Base-by-base conservation (phyloP, 2,113 vertebrate genomes). In the Gila orcuttii region DNA sequence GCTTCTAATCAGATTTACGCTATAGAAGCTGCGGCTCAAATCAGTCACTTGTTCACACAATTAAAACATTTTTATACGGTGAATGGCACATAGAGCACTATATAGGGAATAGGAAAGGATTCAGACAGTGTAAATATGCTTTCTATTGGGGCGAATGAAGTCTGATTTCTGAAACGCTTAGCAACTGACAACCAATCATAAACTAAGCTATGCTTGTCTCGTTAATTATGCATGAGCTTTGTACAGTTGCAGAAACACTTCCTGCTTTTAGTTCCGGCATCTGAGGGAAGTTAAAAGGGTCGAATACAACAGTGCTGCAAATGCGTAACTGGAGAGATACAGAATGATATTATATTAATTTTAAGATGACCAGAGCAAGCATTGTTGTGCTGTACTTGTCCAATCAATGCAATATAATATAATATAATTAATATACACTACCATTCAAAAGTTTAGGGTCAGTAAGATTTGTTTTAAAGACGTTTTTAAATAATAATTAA, bases 131-230 rank as follows among this genome's bases (percentile, higher is more conserved):
- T 39, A 39, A 39, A 39, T 39, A 39, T 39, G 1, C 39, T 39
- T 39, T 39, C 28, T 28, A 28, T 28, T 28, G 28, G 28, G 28
- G 28, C 28, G 28, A 28, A 28, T 28, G 28, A 28, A 39, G 39
- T 39, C 39, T 39, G 39, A 39, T 39, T 39, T 39, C 6, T 28
- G 28, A 28, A 28, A 28, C 28, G 28, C 45, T 45, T n/a, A 74
- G 39, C 11, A 74, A 74, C 23, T 74, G 39, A 45, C 71, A 74
- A 47, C 39, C 71, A 74, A 74, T 74, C 39, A 74, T 47, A 74
- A 74, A 47, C 21, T 71, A 47, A 74, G 39, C 42, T 12, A 23
- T 15, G 33, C 68, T 23, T 10, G 23, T 45, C 71, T 15, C 12
- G 42, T 74, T 47, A 47, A 47, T 47, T 47, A 74, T 74, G n/a